These are phyloP conservation scores for Parotocinclus haroldoi DNA, from an alignment of 2,797 vertebrate species.

Conservation along the genomic window DNA sequence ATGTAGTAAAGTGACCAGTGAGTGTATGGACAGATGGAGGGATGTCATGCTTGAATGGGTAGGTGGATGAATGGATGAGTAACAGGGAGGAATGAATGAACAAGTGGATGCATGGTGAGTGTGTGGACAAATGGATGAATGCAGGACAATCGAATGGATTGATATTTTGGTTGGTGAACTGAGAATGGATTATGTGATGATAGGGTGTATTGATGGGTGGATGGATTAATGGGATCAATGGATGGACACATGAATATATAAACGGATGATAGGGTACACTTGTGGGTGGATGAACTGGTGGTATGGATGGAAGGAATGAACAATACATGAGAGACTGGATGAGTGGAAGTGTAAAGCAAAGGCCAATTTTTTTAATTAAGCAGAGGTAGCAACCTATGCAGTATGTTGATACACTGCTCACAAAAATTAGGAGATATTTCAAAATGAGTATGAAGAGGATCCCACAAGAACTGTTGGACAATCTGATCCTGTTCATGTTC, in stretches of 20 bases:
- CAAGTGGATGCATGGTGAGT: not conserved
- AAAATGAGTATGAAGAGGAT: too few relatives aligned
- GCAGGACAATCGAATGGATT: not conserved
- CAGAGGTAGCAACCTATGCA: too few relatives aligned
- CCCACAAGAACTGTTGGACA: too few relatives aligned
- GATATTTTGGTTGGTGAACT: not conserved
- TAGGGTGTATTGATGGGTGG: not conserved
- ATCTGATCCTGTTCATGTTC: too few relatives aligned
- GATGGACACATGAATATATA: not conserved
- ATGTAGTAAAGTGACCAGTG: too few relatives aligned
- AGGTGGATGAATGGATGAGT: not conserved
- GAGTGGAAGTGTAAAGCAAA: too few relatives aligned
- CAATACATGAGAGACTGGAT: too few relatives aligned
- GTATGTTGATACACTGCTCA: too few relatives aligned
- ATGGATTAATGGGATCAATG: not conserved
- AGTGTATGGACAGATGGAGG: not conserved
- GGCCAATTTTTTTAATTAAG: too few relatives aligned
- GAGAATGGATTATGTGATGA: too few relatives aligned
- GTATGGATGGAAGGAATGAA: not conserved
- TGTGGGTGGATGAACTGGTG: not conserved
- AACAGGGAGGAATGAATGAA: not conserved
- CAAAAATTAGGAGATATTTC: too few relatives aligned
- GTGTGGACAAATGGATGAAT: not conserved
- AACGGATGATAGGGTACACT: not conserved
- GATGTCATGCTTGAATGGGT: not conserved